Conservation (phyloP, 2,797 vertebrate genomes). For the Valencia hispanica region DNA sequence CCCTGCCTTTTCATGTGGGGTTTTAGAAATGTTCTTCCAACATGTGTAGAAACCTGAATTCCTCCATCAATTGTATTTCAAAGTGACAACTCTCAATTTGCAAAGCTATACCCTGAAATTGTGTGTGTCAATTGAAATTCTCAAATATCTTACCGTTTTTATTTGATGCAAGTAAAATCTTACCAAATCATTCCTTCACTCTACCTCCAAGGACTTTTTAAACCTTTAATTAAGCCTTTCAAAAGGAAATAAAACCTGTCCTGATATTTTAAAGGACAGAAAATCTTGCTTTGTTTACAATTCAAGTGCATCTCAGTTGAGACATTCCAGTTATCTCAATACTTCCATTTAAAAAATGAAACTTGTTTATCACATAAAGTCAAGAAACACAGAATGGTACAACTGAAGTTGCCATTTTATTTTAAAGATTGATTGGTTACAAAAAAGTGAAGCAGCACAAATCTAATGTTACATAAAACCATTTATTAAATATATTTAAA, state of each 20-base stretch:
- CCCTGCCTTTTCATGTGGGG: neutral
- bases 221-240: neutral
- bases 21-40: neutral
- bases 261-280: neutral
- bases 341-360: neutral
- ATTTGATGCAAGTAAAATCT: neutral
- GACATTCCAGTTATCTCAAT: neutral
- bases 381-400: neutral
- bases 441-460: neutral
- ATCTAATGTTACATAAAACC: neutral
- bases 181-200: neutral
- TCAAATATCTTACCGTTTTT: neutral
- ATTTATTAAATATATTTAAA: neutral
- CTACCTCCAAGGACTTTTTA: neutral
- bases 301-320: too few relatives aligned
- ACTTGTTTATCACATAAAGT: neutral
- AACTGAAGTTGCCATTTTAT: neutral
- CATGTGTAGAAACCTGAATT: neutral
- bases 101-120: neutral
- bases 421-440: neutral
- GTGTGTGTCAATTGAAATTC: neutral
- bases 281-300: neutral
- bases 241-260: neutral
- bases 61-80: neutral
- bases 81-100: neutral